Base-by-base conservation (phyloP, 2,113 vertebrate genomes). In the Rostratula benghalensis region DNA sequence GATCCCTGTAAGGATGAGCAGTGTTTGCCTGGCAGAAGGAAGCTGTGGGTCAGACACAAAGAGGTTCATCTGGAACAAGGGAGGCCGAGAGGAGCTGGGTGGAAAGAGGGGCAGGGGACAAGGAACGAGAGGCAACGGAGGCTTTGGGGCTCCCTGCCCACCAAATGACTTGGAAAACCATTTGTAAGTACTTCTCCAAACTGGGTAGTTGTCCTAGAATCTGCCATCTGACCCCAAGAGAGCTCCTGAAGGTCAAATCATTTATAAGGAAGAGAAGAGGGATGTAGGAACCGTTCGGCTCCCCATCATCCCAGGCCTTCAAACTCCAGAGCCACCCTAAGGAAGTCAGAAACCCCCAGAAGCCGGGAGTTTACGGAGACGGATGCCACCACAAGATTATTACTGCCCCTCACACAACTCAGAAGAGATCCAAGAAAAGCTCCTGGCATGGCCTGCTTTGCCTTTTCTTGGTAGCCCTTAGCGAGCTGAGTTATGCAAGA, bases 401-500 rank as follows among this genome's bases (percentile, higher is more conserved):
- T 3, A 1, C 20, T 30, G 70, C 83, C 45, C 35, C 2, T 10
- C 63, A 23, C 65, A 53, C 4, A 25, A 7, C 0, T 15, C 84
- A 13, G 39, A 20, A 45, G 60, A 64, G 60, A 80, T 3, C 71
- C 88, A 8, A 0, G 3, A 51, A 4, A 18, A 86, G 59, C 76
- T 83, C 23, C 83, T 20, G 54, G 87, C 78, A 24, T 9, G 33
- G 22, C 9, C 35, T 61, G 50, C 79, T 74, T n/a, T 92, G 84
- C 92, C 79, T 86, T 53, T 45, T 41, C 94, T 83, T 68, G 79
- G 75, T 41, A 53, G 63, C 79, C 71, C 63, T 14, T 9, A 28
- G 78, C 1, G 5, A 90, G 85, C 3, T 0, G 70, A 93, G 92
- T 95, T 96, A 96, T 14, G 91, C 94, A 95, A 96, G 93, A 96